phyloP scores from a whole-genome alignment of 2,113 vertebrate species.

The Panthera leo region DNA sequence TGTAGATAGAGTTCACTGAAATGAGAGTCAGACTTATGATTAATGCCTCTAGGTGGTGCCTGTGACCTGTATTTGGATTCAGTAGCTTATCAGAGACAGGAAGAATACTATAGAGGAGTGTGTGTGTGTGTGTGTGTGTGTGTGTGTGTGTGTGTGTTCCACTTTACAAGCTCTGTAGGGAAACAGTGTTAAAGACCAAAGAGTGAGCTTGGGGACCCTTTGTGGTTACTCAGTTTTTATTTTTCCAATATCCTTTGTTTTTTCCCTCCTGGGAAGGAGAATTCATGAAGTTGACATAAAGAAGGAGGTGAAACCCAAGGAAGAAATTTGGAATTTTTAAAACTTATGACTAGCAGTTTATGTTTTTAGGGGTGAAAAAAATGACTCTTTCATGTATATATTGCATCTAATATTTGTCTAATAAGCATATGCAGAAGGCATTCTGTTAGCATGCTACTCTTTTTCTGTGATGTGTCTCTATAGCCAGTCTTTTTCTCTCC shows the following conservation, averaged over 20 bases:
- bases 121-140: neutral
- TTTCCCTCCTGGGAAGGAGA: neutral
- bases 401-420: neutral
- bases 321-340: neutral
- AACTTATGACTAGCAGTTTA: neutral
- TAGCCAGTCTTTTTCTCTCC: neutral
- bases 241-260: constrained; percentile 10
- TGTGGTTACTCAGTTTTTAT: neutral
- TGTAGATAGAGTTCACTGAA: neutral
- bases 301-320: neutral
- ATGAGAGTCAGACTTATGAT: neutral
- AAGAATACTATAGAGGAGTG: neutral
- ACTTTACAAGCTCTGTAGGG: neutral
- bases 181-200: neutral
- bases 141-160: neutral
- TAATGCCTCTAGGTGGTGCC: constrained; percentile 54
- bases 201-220: neutral
- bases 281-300: neutral
- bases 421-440: neutral
- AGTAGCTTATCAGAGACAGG: neutral
- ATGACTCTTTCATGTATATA: neutral
- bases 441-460: neutral
- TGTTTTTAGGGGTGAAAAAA: neutral
- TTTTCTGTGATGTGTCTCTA: neutral
- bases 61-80: neutral